Evolutionary conservation across 2,113 vertebrate species (phyloP).

Genomic region (Turdus rufiventris): DNA sequence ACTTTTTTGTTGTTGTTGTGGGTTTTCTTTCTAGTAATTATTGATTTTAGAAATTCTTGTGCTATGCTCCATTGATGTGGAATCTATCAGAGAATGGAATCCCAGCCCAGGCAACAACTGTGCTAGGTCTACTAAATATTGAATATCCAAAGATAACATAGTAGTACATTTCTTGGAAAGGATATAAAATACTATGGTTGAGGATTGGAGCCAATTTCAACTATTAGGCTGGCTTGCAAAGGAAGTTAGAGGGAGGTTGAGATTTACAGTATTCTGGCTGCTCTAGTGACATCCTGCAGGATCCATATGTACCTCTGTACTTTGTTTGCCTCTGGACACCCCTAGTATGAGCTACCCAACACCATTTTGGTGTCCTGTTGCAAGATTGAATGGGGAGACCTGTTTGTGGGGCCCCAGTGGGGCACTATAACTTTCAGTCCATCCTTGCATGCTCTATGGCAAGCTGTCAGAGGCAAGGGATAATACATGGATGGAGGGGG

Average conservation of each 20-base stretch:
- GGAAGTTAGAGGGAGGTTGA: neutral
- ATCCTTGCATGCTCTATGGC: neutral
- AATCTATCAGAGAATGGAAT: neutral
- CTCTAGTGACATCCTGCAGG: neutral
- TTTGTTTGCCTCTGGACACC: neutral
- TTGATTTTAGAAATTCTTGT: neutral
- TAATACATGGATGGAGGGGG: neutral
- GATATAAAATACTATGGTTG: neutral
- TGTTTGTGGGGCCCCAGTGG: neutral
- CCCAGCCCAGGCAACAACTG: neutral
- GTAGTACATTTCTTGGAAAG: slow-evolving; percentile 6
- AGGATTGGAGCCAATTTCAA: slow-evolving; percentile 12
- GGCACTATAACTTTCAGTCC: neutral
- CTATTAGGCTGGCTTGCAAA: neutral
- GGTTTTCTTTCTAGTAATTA: neutral
- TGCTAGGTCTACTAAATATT: neutral
- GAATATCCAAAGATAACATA: neutral
- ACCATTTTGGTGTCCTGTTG: neutral
- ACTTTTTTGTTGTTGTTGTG: neutral
- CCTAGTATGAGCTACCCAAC: neutral
- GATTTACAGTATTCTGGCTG: neutral
- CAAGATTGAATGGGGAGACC: accelerated
- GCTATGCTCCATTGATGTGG: neutral
- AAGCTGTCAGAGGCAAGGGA: neutral
- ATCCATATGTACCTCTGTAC: neutral